Conservation (phyloP, 2,797 vertebrate genomes). For the Anguilla anguilla region DNA sequence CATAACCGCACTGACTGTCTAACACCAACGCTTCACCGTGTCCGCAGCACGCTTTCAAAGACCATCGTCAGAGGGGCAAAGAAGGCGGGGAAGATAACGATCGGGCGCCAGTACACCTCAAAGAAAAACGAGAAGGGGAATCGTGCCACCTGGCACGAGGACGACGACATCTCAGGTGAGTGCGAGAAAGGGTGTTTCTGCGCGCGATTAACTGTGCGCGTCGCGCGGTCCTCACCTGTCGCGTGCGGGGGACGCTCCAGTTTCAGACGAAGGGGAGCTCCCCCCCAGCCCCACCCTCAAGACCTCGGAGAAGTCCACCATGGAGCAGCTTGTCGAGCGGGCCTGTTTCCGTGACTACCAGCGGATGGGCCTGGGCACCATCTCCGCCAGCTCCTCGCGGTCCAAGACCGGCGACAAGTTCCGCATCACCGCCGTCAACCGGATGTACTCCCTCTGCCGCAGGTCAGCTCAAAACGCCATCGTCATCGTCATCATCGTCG, state of each 20-base stretch:
- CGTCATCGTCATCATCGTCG: background rate
- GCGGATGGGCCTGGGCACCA: conserved; percentile 91
- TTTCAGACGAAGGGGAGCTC: conserved; percentile 94
- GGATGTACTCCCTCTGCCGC: conserved; percentile 95
- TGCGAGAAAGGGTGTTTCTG: background rate
- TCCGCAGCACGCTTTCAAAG: conserved; percentile 91
- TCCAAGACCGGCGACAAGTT: conserved; percentile 90
- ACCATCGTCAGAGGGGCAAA: conserved; percentile 96
- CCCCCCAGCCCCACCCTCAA: conserved; percentile 87
- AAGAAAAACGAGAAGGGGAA: conserved; percentile 89
- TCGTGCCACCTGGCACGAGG: conserved; percentile 87
- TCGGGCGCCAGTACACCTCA: conserved; percentile 87
- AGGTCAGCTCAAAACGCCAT: conserved; percentile 70
- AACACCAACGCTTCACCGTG: background rate
- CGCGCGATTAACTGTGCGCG: background rate
- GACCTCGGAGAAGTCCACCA: conserved; percentile 93
- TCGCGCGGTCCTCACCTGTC: background rate
- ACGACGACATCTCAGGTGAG: conserved; percentile 93
- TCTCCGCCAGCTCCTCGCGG: conserved; percentile 85
- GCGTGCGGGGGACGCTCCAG: conserved; percentile 60
- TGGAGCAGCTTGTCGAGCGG: conserved; percentile 96
- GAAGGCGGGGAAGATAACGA: conserved; percentile 95
- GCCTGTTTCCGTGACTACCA: conserved; percentile 98
- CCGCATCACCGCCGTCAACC: conserved; percentile 89
- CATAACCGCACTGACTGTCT: background rate